These are phyloP conservation scores for Sabatieria punctata DNA, from an alignment of 2,888 invertebrate species.

Conservation along the genomic window DNA sequence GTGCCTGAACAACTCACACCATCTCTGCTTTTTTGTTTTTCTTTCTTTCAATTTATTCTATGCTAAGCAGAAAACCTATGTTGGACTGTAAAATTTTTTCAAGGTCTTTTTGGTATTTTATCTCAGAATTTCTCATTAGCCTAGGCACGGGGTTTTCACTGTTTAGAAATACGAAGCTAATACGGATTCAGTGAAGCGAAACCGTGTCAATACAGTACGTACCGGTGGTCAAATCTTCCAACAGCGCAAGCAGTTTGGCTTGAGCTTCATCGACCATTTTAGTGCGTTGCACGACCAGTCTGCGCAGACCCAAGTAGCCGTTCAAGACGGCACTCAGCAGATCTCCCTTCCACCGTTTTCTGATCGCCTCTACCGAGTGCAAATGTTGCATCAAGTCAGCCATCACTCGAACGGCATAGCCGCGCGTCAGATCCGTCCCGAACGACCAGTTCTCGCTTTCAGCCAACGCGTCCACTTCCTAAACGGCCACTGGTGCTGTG, in stretches of 20 bases:
- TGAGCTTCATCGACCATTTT: conserved; percentile 88
- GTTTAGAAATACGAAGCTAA: too few species aligned
- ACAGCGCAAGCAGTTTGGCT: conserved; percentile 69
- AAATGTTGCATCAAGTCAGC: conserved; percentile 37
- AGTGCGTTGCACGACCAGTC: conserved; percentile 81
- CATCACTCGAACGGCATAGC: conserved; percentile 72
- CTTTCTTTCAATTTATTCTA: conserved; percentile 2
- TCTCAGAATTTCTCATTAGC: background rate
- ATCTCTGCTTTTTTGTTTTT: background rate
- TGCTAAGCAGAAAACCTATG: conserved; percentile 1
- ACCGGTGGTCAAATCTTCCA: conserved; percentile 89
- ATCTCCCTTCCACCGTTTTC: conserved; percentile 71
- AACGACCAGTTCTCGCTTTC: conserved; percentile 75
- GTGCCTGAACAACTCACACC: conserved; percentile 45
- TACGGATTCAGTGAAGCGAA: too few species aligned
- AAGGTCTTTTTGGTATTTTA: too few species aligned
- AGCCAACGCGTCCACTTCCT: conserved; percentile 45
- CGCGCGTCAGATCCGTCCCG: conserved; percentile 80
- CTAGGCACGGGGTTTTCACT: too few species aligned
- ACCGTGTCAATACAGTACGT: conserved; percentile 5
- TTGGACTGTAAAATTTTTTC: too few species aligned
- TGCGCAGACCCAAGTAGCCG: conserved; percentile 72
- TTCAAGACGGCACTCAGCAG: conserved; percentile 75
- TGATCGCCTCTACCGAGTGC: conserved; percentile 63
- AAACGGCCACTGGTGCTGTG: background rate